A percentile compares a stretch with the other conserved stretches of the same genome.
Evolutionary conservation across 2,113 vertebrate genomes (phyloP).

Genomic region (Ciconia boyciana): DNA sequence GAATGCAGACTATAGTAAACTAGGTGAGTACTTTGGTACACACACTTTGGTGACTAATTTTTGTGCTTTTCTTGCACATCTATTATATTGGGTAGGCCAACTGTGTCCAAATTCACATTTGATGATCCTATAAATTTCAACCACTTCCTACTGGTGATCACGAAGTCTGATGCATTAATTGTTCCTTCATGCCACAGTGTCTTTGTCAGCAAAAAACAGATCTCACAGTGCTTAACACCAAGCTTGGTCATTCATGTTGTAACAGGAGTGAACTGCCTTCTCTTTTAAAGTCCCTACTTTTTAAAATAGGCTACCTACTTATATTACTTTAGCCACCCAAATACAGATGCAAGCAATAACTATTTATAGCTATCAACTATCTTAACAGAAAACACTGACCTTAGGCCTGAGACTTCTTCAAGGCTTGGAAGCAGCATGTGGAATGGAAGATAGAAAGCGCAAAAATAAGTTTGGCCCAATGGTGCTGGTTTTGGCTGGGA

Average conservation of each 20-base stretch:
- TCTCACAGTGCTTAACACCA: background rate
- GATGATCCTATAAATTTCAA: background rate
- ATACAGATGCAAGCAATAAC: background rate
- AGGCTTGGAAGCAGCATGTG: background rate
- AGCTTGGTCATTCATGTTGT: background rate
- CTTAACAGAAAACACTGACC: background rate
- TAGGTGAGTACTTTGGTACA: background rate
- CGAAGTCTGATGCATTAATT: background rate
- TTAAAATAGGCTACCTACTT: background rate
- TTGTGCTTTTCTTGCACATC: background rate
- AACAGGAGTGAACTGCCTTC: background rate
- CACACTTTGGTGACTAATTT: background rate
- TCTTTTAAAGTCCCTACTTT: background rate
- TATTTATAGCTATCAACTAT: background rate
- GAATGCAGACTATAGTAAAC: background rate
- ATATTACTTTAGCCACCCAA: background rate
- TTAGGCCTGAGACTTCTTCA: background rate
- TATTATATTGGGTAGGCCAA: background rate
- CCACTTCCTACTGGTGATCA: background rate
- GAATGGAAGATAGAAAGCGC: background rate
- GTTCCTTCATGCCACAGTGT: background rate
- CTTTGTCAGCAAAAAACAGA: background rate
- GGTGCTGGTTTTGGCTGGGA: background rate
- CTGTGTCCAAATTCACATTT: background rate
- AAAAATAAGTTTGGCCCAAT: background rate